phyloP scores from a whole-genome alignment of 2,888 invertebrate genomes.

The Alloplasta piceator region DNA sequence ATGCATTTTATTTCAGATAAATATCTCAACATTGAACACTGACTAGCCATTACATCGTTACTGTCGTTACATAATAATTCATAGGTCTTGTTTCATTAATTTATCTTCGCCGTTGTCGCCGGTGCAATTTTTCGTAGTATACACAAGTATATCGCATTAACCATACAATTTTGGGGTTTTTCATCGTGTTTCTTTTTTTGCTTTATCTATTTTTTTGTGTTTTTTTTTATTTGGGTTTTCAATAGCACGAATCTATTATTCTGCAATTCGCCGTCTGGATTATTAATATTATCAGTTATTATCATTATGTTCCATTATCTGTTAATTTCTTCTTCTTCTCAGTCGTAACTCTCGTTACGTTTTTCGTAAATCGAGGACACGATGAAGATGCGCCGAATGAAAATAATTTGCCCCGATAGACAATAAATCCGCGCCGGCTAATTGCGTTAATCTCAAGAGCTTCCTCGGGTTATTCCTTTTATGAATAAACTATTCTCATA shows the following conservation, averaged over 20 bases:
- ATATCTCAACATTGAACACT: constrained; percentile 81
- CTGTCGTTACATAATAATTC: constrained; percentile 69
- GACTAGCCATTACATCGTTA: constrained; percentile 78
- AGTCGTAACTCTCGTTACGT: constrained; percentile 53
- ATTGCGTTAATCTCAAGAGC: constrained; percentile 43
- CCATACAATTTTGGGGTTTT: constrained; percentile 58
- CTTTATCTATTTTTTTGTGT: constrained; percentile 55
- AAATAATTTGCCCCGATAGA: constrained; percentile 59
- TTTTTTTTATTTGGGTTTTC: constrained; percentile 2
- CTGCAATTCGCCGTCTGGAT: constrained; percentile 11
- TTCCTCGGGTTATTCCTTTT: constrained; percentile 42
- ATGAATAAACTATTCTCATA: constrained; percentile 44
- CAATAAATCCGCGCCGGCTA: constrained; percentile 35
- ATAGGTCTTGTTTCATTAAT: constrained; percentile 66
- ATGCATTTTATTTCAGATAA: constrained; percentile 79
- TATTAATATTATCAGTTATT: constrained; percentile 65
- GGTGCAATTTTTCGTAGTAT: background rate
- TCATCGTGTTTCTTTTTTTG: constrained; percentile 48
- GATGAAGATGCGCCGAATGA: constrained; percentile 36
- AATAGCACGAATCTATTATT: no score
- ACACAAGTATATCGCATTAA: no score
- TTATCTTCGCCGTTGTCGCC: constrained; percentile 11
- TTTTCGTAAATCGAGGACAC: constrained; percentile 34
- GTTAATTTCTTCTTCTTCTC: constrained; percentile 52
- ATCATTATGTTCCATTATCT: constrained; percentile 67